Evolutionary conservation across 2,888 invertebrate species (phyloP).

Genomic region (Tenthredo scrophulariae): DNA sequence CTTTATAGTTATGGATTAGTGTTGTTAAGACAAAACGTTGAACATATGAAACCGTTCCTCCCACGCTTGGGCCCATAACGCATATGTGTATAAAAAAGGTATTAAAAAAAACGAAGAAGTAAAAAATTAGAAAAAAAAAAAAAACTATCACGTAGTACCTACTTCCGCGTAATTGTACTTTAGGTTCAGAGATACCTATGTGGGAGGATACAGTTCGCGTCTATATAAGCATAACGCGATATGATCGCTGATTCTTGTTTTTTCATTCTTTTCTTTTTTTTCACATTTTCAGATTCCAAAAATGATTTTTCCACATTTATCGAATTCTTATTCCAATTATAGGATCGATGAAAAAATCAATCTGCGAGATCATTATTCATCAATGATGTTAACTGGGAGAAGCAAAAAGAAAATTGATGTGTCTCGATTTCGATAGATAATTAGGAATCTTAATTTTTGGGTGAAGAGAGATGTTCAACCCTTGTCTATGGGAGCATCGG

Average conservation of each 20-base stretch:
- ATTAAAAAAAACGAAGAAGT: neutral
- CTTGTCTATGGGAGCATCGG: too few species aligned
- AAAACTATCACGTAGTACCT: neutral
- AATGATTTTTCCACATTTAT: neutral
- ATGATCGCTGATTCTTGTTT: neutral
- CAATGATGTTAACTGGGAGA: too few species aligned
- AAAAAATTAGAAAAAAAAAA: neutral
- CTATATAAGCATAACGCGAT: neutral
- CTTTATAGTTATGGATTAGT: neutral
- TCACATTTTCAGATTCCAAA: neutral
- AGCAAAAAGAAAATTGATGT: too few species aligned
- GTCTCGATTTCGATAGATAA: too few species aligned
- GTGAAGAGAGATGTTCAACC: too few species aligned
- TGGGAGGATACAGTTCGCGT: neutral
- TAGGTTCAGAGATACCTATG: neutral
- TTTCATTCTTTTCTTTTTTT: neutral
- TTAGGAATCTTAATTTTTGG: too few species aligned
- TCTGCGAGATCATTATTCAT: too few species aligned
- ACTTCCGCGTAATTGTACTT: slow-evolving; percentile 10
- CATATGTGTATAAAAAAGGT: neutral
- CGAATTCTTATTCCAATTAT: too few species aligned
- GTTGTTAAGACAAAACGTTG: neutral
- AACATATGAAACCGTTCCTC: slow-evolving; percentile 8
- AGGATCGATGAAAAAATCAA: too few species aligned
- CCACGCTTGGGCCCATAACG: neutral